Percentiles rank a stretch among this genome's conserved stretches.
Conservation (phyloP, 2,888 invertebrate genomes). For the Sisyra terminalis region DNA sequence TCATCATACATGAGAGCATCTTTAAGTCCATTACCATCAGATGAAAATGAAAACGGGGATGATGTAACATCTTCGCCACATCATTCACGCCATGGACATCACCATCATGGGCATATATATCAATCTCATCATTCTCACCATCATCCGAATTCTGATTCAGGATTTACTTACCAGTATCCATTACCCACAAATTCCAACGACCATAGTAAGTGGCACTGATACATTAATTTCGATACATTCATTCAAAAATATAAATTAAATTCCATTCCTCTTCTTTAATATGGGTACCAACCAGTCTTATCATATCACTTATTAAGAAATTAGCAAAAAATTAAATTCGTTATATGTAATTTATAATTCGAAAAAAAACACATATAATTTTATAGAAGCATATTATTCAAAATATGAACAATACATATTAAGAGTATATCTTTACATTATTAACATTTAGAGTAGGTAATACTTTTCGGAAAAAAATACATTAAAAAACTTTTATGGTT, state of each 20-base stretch:
- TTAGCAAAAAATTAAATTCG: no score
- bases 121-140: slow-evolving; percentile 8
- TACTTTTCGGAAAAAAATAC: no score
- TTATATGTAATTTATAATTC: no score
- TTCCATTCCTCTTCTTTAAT: no score
- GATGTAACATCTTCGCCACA: slow-evolving; percentile 2
- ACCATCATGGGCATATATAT: neutral
- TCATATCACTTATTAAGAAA: no score
- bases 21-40: slow-evolving; percentile 24
- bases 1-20: slow-evolving; percentile 24
- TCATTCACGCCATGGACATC: slow-evolving; percentile 2
- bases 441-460: no score
- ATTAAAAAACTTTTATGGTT: no score
- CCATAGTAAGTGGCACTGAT: slow-evolving; percentile 21
- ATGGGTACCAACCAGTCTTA: no score
- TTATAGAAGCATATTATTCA: no score
- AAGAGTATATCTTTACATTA: no score
- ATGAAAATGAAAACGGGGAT: slow-evolving; percentile 11
- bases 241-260: neutral
- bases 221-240: slow-evolving; percentile 1
- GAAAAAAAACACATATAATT: no score
- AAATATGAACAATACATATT: no score
- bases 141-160: slow-evolving; percentile 18
- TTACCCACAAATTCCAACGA: slow-evolving; percentile 21
- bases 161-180: slow-evolving; percentile 23